Conservation (phyloP, 2,113 vertebrate genomes). For the Rana temporaria region DNA sequence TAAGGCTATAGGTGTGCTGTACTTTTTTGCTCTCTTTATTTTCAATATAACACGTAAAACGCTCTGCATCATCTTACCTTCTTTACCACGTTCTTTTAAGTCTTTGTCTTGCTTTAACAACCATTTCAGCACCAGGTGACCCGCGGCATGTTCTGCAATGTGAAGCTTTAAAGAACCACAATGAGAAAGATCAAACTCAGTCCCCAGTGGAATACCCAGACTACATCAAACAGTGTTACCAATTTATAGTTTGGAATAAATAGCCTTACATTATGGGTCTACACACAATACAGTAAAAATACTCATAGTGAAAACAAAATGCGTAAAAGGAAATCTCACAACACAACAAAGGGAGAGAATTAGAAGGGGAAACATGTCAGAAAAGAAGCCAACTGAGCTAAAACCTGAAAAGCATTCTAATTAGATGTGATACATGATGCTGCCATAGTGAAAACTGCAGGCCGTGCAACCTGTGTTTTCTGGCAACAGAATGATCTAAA, state of each 20-base stretch:
- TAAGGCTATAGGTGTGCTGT: neutral
- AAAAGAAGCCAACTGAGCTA: too few relatives aligned
- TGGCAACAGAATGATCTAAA: too few relatives aligned
- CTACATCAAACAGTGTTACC: neutral
- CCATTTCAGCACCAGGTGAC: slow-evolving; percentile 96
- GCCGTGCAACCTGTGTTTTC: too few relatives aligned
- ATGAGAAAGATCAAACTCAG: neutral
- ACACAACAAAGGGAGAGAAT: too few relatives aligned
- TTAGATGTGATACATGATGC: too few relatives aligned
- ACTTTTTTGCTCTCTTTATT: neutral
- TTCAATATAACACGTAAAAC: neutral
- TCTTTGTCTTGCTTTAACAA: slow-evolving; percentile 89
- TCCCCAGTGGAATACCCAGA: neutral
- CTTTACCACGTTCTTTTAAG: slow-evolving; percentile 76
- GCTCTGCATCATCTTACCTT: slow-evolving; percentile 73
- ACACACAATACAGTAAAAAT: neutral
- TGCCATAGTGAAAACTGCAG: too few relatives aligned
- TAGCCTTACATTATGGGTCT: neutral
- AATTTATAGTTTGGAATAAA: neutral
- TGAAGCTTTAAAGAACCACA: slow-evolving; percentile 80
- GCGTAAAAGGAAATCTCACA: too few relatives aligned
- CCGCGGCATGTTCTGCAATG: slow-evolving; percentile 91
- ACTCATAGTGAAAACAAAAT: too few relatives aligned
- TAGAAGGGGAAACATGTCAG: too few relatives aligned
- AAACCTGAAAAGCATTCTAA: too few relatives aligned